A percentile compares a stretch with the other conserved stretches of the same genome.
Evolutionary conservation across 2,797 vertebrate genomes (phyloP).

Genomic region (Cirrhinus mrigala): DNA sequence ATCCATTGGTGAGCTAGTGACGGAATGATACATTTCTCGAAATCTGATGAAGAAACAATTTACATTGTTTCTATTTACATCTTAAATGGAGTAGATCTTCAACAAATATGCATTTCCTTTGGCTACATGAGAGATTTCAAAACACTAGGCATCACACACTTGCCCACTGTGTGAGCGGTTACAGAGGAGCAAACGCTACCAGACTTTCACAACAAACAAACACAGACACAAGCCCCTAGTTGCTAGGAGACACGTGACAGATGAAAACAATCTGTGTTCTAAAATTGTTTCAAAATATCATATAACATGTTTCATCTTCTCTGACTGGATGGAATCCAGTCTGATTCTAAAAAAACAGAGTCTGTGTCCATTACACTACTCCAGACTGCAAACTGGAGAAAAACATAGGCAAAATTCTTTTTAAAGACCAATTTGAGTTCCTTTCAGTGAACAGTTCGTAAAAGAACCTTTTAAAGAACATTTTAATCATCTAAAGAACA

Average conservation of each 20-base stretch:
- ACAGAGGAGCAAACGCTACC: not conserved
- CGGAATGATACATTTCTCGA: too few species aligned
- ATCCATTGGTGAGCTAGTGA: too few species aligned
- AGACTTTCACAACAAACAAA: not conserved
- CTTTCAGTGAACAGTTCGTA: too few species aligned
- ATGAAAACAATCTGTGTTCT: not conserved
- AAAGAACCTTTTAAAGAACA: too few species aligned
- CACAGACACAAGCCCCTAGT: not conserved
- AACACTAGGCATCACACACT: not conserved
- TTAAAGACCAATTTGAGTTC: too few species aligned
- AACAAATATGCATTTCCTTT: not conserved
- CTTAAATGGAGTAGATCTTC: too few species aligned
- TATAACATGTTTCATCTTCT: not conserved
- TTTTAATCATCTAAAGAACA: not conserved
- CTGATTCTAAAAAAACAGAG: not conserved
- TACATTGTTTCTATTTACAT: too few species aligned
- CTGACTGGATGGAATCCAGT: not conserved
- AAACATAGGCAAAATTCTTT: too few species aligned
- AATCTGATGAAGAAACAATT: too few species aligned
- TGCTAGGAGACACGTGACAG: not conserved
- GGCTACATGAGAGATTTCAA: not conserved
- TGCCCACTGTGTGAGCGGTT: not conserved
- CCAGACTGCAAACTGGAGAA: not conserved
- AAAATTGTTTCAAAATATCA: not conserved
- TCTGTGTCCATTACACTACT: not conserved